Percentiles rank a stretch among this genome's conserved stretches.
phyloP scores from a whole-genome alignment of 2,113 vertebrate genomes.

The Coptodon rendalli region DNA sequence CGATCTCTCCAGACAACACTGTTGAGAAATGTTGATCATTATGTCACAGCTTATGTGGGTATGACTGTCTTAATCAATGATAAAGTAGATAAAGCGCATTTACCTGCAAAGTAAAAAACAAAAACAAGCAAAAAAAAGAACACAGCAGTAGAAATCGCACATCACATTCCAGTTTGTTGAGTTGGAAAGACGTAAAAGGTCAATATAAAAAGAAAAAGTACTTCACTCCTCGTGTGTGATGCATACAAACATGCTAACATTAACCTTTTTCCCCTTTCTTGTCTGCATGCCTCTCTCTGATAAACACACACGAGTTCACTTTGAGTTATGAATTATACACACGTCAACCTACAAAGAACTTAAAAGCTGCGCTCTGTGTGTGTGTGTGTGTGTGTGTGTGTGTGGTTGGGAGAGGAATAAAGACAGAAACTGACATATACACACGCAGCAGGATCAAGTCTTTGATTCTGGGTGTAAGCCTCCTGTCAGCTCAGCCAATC shows the following conservation, averaged over 20 bases:
- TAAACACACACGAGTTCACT: background rate
- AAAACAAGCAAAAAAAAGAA: background rate
- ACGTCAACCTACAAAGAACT: constrained; percentile 10
- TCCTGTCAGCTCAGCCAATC: background rate
- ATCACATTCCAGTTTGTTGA: background rate
- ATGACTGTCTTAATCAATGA: background rate
- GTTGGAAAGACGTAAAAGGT: background rate
- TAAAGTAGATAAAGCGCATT: background rate
- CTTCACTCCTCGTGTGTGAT: background rate
- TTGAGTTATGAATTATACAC: constrained; percentile 56
- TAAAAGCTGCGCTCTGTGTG: constrained; percentile 18
- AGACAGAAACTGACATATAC: background rate
- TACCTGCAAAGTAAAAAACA: background rate
- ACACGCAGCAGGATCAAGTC: background rate
- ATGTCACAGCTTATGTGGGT: background rate
- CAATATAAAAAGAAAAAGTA: background rate
- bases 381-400: background rate
- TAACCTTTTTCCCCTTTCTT: background rate
- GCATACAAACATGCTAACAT: background rate
- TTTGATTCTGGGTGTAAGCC: background rate
- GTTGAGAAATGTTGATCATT: background rate
- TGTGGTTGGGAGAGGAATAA: background rate
- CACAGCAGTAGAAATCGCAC: background rate
- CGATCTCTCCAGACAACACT: background rate
- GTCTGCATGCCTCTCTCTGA: background rate